Evolutionary conservation across 2,113 vertebrate genomes (phyloP).

Genomic region (rat (Rattus norvegicus)): GRCr8 NC_086039.1:9055501-9056000

Average conservation of each 20-base stretch:
- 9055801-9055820: not conserved
- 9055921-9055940: not conserved
- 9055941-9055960: not conserved
- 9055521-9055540: not conserved
- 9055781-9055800: not conserved
- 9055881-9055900: not conserved
- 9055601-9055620: no score
- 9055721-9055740: no score
- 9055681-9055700: no score
- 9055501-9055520: not conserved
- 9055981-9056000: not conserved
- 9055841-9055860: not conserved
- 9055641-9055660: no score
- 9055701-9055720: no score
- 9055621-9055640: no score
- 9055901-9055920: not conserved
- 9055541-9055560: not conserved
- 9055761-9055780: no score
- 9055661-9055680: no score
- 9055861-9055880: not conserved
- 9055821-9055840: not conserved
- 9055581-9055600: not conserved
- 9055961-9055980: not conserved
- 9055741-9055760: no score
- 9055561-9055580: not conserved